Evolutionary conservation across 2,888 invertebrate genomes (phyloP).

Genomic region (Meloe dianella): DNA sequence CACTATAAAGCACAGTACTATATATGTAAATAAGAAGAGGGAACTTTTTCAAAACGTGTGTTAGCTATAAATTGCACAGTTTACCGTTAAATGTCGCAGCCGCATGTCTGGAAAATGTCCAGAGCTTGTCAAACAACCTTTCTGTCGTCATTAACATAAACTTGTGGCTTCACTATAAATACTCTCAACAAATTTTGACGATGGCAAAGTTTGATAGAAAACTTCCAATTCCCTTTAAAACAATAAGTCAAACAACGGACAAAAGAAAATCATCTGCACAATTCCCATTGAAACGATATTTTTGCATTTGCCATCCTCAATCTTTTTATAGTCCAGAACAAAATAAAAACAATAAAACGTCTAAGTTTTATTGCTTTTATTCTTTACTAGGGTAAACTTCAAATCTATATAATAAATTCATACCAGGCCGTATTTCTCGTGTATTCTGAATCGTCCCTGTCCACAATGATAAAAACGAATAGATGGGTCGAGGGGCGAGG

Average conservation of each 20-base stretch:
- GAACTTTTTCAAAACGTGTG: conserved; percentile 50
- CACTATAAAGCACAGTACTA: conserved; percentile 49
- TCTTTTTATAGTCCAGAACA: conserved; percentile 36
- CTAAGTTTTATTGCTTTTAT: conserved; percentile 43
- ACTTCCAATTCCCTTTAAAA: conserved; percentile 9
- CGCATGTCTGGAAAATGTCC: conserved; percentile 50
- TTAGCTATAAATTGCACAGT: conserved; percentile 51
- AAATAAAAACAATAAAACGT: conserved; percentile 39
- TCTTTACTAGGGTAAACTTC: conserved; percentile 39
- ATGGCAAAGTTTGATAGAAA: neutral
- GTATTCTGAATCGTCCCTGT: conserved; percentile 17
- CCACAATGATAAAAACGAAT: conserved; percentile 9
- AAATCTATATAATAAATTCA: conserved; percentile 45
- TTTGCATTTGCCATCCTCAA: conserved; percentile 29
- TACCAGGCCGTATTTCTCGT: conserved; percentile 37
- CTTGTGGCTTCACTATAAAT: conserved; percentile 30
- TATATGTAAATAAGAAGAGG: conserved; percentile 52
- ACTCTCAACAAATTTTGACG: conserved; percentile 13
- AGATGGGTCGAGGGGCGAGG: conserved; percentile 25
- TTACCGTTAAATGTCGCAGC: conserved; percentile 48
- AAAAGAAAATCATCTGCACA: conserved; percentile 15
- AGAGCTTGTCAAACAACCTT: conserved; percentile 45
- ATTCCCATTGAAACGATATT: conserved; percentile 32
- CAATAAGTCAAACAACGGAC: conserved; percentile 16
- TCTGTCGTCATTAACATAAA: conserved; percentile 50